These are phyloP conservation scores for Leptopilina syphax DNA, from an alignment of 2,888 invertebrate genomes.

Conservation along the genomic window DNA sequence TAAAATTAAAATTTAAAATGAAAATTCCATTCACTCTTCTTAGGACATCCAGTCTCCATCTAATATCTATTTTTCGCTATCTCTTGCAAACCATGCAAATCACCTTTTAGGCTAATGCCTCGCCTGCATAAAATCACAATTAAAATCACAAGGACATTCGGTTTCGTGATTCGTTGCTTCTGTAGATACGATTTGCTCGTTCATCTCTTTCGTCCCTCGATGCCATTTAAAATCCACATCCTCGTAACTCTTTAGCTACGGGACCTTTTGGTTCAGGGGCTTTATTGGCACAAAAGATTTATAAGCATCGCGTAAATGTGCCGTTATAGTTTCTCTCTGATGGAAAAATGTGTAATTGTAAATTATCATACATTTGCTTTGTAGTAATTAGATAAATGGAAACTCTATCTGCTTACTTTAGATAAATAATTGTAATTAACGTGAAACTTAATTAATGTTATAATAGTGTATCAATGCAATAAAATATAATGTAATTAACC, in stretches of 20 bases:
- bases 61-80: slow-evolving; percentile 3
- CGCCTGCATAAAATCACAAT: slow-evolving; percentile 66
- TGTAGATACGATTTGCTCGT: slow-evolving; percentile 46
- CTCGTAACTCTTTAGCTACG: slow-evolving; percentile 55
- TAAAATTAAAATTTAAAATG: slow-evolving; percentile 4
- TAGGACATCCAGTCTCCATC: slow-evolving; percentile 33
- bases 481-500: too few relatives aligned
- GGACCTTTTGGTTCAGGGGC: slow-evolving; percentile 49
- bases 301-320: slow-evolving; percentile 45
- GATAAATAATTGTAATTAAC: not conserved
- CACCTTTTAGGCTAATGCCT: slow-evolving; percentile 69
- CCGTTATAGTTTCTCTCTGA: not conserved
- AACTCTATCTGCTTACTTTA: not conserved
- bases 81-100: slow-evolving; percentile 53
- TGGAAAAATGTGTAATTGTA: slow-evolving; percentile 11
- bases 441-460: too few relatives aligned
- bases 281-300: slow-evolving; percentile 62
- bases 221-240: slow-evolving; percentile 59
- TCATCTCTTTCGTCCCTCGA: slow-evolving; percentile 44
- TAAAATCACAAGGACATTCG: slow-evolving; percentile 55
- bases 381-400: not conserved
- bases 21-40: slow-evolving; percentile 2
- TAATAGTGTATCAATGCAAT: too few relatives aligned
- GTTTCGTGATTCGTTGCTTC: slow-evolving; percentile 45
- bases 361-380: not conserved